Percentiles rank a stretch among this genome's conserved stretches.
These are phyloP conservation scores for Reticulitermes speratus DNA, from an alignment of 1,140 invertebrate genomes.

Conservation along the genomic window DNA sequence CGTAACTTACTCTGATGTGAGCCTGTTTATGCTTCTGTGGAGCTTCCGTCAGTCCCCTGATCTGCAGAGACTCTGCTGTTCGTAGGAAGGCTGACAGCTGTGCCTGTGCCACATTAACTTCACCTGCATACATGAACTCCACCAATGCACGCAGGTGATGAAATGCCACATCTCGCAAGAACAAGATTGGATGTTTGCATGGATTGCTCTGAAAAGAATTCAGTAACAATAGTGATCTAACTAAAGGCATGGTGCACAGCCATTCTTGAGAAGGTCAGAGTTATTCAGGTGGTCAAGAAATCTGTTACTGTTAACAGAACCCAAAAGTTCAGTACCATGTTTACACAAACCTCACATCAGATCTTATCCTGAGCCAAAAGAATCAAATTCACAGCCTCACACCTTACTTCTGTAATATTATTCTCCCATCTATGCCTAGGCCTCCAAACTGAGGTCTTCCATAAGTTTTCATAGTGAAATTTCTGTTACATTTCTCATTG, in stretches of 20 bases:
- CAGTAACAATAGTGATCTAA: not conserved
- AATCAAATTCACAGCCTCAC: no score
- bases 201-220: conserved; percentile 71
- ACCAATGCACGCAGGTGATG: conserved; percentile 74
- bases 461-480: no score
- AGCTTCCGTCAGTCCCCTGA: conserved; percentile 78
- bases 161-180: conserved; percentile 76
- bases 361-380: no score
- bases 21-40: conserved; percentile 38
- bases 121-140: conserved; percentile 84
- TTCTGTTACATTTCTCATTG: no score
- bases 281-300: no score
- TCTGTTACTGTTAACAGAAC: no score
- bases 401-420: no score
- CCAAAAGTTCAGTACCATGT: no score
- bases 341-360: no score
- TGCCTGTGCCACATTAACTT: conserved; percentile 87
- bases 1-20: not conserved
- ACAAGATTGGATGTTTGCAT: conserved; percentile 82
- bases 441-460: no score
- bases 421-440: no score
- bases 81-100: conserved; percentile 82
- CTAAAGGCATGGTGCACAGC: not conserved
- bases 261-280: not conserved
- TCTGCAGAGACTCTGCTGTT: conserved; percentile 83